Evolutionary conservation across 2,113 vertebrate genomes (phyloP), one percentile per base, ranked within the genome.

Genomic region (Corythornis madagascariensis): DNA sequence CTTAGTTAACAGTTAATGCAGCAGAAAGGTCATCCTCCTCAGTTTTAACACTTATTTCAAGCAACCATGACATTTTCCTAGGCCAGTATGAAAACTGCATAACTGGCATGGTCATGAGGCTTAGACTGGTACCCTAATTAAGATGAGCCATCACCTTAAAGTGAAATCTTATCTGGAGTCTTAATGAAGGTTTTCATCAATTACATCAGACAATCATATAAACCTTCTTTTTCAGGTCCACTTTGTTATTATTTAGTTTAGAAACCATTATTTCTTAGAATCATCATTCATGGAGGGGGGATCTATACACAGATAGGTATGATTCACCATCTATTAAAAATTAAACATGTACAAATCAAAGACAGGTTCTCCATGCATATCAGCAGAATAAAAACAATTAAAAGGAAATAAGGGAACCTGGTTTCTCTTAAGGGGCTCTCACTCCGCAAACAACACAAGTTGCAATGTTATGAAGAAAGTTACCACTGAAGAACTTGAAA

Each of bases 271-370:
- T 57, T 78, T 92, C 71, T 85, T 63, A 60, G 75, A 94, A 90
- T 90, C n/a, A 52, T 42, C 81, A 79, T 67, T 60, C 11, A 18
- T 5, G 43, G 17, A 22, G 18, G 21, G 25, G 40, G 19, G 42
- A 67, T 57, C 86, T 71, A 56, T 59, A 65, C 26, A 88, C 65
- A 91, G 82, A 81, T 35, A 72, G 42, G 53, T 63, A 83, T 79
- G 90, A 95, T 67, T 92, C 86, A 91, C 13, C 14, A 63, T 50
- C 86, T 73, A 88, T 72, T 83, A 92, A 95, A 92, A 91, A 95
- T 69, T 61, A 75, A 66, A 69, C 56, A 53, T 22, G 25, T n/a
- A 81, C 78, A 87, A 73, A 55, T n/a, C 65, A 82, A 88, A 76
- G 63, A 72, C 45, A 69, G 33, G 16, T 25, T 72, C 59, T 77